These are phyloP conservation scores for Falco berigora DNA, from an alignment of 2,797 vertebrate genomes.

Conservation along the genomic window DNA sequence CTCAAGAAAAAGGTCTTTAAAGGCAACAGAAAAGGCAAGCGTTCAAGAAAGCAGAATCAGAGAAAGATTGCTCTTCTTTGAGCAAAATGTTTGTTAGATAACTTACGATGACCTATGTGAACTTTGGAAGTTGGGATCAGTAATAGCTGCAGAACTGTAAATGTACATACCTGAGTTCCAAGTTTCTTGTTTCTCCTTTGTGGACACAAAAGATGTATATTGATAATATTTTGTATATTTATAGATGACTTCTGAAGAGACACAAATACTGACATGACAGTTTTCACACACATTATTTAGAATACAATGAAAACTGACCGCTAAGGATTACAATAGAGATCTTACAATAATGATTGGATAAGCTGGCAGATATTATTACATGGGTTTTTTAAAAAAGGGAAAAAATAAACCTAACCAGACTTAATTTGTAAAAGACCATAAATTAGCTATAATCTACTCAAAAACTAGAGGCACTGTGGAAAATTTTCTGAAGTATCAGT, in stretches of 20 bases:
- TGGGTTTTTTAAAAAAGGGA: background rate
- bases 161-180: background rate
- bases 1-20: background rate
- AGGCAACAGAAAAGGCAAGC: background rate
- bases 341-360: background rate
- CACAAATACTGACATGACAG: background rate
- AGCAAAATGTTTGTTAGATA: background rate
- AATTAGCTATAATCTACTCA: background rate
- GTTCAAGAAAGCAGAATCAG: background rate
- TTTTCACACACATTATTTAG: background rate
- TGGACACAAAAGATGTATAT: background rate
- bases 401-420: background rate
- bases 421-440: background rate
- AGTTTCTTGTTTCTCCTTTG: background rate
- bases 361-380: background rate
- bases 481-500: background rate
- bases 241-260: background rate
- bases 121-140: background rate
- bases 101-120: accelerated
- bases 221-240: background rate
- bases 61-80: background rate
- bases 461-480: background rate
- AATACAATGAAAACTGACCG: background rate
- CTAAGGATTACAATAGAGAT: background rate
- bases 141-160: background rate